phyloP scores from a whole-genome alignment of 2,113 vertebrate species.

The Galeopterus variegatus region DNA sequence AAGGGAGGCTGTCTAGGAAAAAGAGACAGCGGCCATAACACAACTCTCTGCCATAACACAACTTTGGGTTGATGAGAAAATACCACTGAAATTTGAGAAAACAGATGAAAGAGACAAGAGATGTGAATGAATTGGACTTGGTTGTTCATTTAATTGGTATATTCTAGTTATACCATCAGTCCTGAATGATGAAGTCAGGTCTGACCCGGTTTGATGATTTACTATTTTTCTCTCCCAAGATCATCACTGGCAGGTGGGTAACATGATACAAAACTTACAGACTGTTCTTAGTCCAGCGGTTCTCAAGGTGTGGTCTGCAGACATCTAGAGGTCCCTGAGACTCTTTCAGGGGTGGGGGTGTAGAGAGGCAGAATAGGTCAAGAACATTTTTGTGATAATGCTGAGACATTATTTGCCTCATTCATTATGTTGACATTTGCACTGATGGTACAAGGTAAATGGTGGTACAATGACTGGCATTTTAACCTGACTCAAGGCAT shows the following conservation, averaged over 20 bases:
- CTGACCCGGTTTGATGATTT: neutral
- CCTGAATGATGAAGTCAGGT: neutral
- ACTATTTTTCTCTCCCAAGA: neutral
- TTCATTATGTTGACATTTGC: constrained; percentile 24
- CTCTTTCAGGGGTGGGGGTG: neutral
- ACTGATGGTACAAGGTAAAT: neutral
- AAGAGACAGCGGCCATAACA: neutral
- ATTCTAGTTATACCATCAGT: neutral
- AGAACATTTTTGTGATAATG: constrained; percentile 20
- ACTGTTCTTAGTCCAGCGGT: neutral
- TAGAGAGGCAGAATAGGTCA: neutral
- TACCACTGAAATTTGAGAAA: neutral
- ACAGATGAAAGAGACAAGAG: constrained; percentile 22
- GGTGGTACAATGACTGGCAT: neutral
- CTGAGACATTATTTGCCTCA: neutral
- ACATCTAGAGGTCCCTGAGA: neutral
- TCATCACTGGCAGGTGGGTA: neutral
- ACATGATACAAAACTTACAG: neutral
- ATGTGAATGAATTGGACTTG: neutral
- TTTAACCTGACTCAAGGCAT: constrained; percentile 37
- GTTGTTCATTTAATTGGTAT: neutral
- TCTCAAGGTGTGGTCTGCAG: neutral
- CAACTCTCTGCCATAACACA: neutral
- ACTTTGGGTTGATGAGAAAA: neutral
- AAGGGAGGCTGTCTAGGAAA: neutral